phyloP scores from a whole-genome alignment of 2,797 vertebrate genomes.

The Luscinia megarhynchos region DNA sequence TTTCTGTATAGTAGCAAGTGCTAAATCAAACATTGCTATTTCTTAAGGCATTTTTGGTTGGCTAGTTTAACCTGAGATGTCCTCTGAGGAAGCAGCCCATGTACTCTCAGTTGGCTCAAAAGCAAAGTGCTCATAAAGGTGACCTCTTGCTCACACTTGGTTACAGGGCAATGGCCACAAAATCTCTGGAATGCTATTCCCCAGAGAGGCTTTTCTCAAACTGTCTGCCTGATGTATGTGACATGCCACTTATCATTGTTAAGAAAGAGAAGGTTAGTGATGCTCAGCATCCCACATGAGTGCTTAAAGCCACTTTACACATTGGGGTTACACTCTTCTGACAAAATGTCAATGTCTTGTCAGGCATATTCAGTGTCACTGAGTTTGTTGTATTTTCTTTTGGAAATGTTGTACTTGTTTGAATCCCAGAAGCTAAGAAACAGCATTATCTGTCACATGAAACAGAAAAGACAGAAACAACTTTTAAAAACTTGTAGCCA shows the following conservation, averaged over 20 bases:
- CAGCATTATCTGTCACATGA: background rate
- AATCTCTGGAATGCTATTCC: background rate
- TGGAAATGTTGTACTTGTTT: background rate
- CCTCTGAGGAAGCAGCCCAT: background rate
- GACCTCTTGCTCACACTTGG: background rate
- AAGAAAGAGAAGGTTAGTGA: conserved; percentile 20
- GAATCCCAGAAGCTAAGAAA: conserved; percentile 5
- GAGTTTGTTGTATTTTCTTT: background rate
- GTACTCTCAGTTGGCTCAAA: background rate
- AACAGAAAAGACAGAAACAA: background rate
- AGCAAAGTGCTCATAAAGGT: background rate
- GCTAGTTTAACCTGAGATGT: background rate
- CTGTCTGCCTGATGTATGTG: background rate
- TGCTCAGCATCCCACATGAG: background rate
- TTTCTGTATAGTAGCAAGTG: background rate
- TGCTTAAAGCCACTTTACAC: conserved; percentile 47
- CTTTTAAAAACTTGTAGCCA: background rate
- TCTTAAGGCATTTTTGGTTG: background rate
- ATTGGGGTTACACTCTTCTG: conserved; percentile 22
- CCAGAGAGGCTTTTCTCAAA: background rate
- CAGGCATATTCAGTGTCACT: conserved; percentile 50
- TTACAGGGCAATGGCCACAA: background rate
- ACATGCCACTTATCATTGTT: conserved; percentile 16
- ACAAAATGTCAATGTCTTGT: conserved; percentile 67
- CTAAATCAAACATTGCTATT: background rate